phyloP scores from a whole-genome alignment of 2,797 vertebrate species.

The Iguana delicatissima region DNA sequence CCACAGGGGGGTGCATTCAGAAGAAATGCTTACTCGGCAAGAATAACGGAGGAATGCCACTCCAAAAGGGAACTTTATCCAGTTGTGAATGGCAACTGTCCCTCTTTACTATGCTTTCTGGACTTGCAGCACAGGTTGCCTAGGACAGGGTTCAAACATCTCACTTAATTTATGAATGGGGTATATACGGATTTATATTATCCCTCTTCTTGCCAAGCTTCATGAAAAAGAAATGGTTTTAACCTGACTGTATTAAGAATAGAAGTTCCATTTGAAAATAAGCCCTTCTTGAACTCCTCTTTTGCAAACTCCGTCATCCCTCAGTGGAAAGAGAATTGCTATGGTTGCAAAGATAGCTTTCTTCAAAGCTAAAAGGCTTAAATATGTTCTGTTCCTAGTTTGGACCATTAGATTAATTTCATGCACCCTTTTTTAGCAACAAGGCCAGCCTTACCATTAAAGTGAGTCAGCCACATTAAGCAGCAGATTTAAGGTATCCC shows the following conservation, averaged over 20 bases:
- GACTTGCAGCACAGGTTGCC: not conserved
- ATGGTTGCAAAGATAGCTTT: not conserved
- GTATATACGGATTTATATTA: not conserved
- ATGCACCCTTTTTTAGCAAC: not conserved
- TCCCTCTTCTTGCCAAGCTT: not conserved
- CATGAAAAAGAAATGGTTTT: not conserved
- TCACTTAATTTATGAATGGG: not conserved
- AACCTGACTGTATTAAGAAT: not conserved
- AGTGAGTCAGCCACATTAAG: not conserved
- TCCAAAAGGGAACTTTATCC: not conserved
- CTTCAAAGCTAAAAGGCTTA: not conserved
- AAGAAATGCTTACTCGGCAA: slow-evolving; percentile 28
- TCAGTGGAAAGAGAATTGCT: no score
- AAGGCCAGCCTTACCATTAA: not conserved
- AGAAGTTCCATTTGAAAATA: no score
- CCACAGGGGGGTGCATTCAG: slow-evolving; percentile 24
- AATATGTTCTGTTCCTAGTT: not conserved
- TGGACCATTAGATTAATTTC: not conserved
- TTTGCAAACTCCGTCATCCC: not conserved
- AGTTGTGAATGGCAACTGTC: not conserved
- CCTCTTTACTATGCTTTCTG: not conserved
- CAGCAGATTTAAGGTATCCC: not conserved
- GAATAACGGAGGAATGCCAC: not conserved
- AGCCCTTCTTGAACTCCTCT: not conserved
- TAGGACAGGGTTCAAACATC: not conserved